Evolutionary conservation across 2,113 vertebrate genomes (phyloP), one percentile per base, ranked within the genome.

Genomic region (Rhadina sibilatrix): DNA sequence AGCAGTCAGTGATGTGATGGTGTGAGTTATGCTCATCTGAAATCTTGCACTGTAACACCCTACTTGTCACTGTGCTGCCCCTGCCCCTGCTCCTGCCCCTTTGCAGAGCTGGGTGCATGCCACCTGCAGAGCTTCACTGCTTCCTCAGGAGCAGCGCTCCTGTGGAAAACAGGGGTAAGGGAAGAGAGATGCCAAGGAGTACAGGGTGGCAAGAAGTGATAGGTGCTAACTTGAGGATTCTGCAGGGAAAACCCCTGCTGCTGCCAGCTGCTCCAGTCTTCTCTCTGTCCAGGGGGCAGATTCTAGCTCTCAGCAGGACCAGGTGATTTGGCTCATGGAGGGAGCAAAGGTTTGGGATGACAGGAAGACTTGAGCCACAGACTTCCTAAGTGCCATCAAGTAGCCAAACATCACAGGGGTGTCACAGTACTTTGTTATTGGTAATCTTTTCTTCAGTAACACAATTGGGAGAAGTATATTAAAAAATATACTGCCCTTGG

Each of bases 1-100:
- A 56, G 56, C 27, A 68, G 5, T 35, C 44, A 30, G 0, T 31
- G 54, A 42, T 46, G 44, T 0, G 0, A 13, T 23, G 31, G 10
- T 44, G 14, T 5, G 12, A 30, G 50, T 27, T 54, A n/a, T 20
- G 23, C 17, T 72, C 27, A 38, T 52, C 21, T 49, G n/a, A 38
- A 47, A 30, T 23, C 66, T 69, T 46, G 30, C n/a, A 12, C 20
- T 44, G 11, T 40, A n/a, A 35, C 35, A 35, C 33, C 31, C 66
- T 57, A 11, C 75, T 24, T 77, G 31, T 38, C 1, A 0, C 66
- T 72, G 35, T 7, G 21, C 77, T 53, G 46, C 25, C 47, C 1
- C n/a, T 66, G 28, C 52, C 50, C 2, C 1, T 75, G 49, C 24
- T 10, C 17, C 3, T 17, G 35, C 11, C 53, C n/a, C 63, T 30